Percentiles rank a stretch among this genome's conserved stretches.
phyloP scores from a whole-genome alignment of 1,140 invertebrate species.

The Drosophila ogumai region DNA sequence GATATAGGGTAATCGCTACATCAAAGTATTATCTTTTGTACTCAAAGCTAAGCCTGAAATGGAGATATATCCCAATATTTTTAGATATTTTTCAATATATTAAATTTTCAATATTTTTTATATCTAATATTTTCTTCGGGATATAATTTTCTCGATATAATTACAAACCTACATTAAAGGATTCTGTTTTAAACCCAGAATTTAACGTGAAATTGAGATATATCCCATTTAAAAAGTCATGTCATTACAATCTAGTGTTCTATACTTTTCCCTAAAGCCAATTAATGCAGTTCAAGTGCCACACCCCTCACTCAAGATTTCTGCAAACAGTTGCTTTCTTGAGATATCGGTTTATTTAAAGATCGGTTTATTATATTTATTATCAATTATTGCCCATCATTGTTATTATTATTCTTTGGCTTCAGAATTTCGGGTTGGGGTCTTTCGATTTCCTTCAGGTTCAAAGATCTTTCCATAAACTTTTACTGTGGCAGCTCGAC shows the following conservation, averaged over 20 bases:
- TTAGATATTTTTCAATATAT: background rate
- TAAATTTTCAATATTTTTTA: background rate
- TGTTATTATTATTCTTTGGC: background rate
- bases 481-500: background rate
- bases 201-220: background rate
- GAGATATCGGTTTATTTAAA: slow-evolving; percentile 15
- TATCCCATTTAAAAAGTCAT: background rate
- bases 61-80: too few relatives aligned
- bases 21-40: too few relatives aligned
- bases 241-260: background rate
- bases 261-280: background rate
- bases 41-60: too few relatives aligned
- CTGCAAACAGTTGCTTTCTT: slow-evolving; percentile 12
- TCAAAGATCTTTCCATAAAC: slow-evolving; percentile 22
- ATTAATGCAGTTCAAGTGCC: slow-evolving; percentile 10
- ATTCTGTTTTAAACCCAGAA: background rate
- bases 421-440: background rate
- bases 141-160: too few relatives aligned
- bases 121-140: too few relatives aligned
- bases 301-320: slow-evolving; percentile 10
- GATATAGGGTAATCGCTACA: too few relatives aligned
- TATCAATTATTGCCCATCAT: slow-evolving; percentile 6
- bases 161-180: background rate
- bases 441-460: background rate
- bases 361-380: slow-evolving; percentile 12